Conservation (phyloP, 1,140 invertebrate species). For the Ladona fulva region DNA sequence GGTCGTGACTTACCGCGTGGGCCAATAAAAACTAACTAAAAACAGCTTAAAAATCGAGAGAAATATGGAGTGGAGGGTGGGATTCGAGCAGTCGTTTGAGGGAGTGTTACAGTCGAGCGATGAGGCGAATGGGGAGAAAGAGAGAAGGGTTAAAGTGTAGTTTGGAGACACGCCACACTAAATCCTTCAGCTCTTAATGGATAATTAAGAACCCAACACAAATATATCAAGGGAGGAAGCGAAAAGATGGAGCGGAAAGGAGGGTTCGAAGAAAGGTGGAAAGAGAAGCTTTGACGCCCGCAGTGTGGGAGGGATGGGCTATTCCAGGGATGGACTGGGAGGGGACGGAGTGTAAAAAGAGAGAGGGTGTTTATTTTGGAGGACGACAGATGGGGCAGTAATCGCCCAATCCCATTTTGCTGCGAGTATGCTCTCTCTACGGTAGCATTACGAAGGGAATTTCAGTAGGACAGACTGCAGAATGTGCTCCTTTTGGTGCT, state of each 20-base stretch:
- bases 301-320: background rate
- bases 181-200: constrained; percentile 1
- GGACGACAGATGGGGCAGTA: background rate
- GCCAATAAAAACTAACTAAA: background rate
- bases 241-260: background rate
- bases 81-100: background rate
- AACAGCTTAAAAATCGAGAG: background rate
- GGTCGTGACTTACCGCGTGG: too few relatives aligned
- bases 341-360: background rate
- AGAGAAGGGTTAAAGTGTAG: background rate
- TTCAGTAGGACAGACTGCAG: background rate
- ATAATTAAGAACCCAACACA: constrained; percentile 10
- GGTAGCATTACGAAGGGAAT: background rate
- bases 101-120: background rate
- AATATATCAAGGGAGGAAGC: constrained; percentile 1
- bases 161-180: constrained; percentile 7
- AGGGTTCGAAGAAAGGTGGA: background rate
- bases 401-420: background rate
- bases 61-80: background rate
- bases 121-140: background rate
- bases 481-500: background rate
- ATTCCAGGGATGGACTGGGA: too few relatives aligned
- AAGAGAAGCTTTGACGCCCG: background rate
- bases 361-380: background rate
- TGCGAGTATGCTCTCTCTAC: background rate